A percentile compares a stretch with the other conserved stretches of the same genome.
These are phyloP conservation scores for Melanotaenia pygmaea DNA, from an alignment of 2,797 vertebrate species.

Conservation along the genomic window DNA sequence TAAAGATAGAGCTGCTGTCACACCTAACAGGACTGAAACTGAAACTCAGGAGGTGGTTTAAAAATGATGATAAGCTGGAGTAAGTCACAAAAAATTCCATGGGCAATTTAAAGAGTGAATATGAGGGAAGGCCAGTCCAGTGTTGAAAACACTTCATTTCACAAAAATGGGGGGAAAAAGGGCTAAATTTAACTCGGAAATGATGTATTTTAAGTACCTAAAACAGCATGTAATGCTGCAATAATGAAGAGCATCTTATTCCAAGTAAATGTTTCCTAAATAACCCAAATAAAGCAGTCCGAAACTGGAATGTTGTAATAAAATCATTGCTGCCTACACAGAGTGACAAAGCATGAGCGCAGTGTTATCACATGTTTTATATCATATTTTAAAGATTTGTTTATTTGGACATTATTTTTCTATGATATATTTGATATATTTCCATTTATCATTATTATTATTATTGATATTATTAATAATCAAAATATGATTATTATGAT, in stretches of 20 bases:
- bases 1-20: neutral
- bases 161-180: slow-evolving; percentile 13
- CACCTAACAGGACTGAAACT: slow-evolving; percentile 2
- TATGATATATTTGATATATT: too few relatives aligned
- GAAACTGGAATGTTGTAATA: slow-evolving; percentile 22
- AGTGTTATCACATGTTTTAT: slow-evolving; percentile 5
- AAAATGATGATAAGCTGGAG: neutral
- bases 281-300: slow-evolving; percentile 37
- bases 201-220: slow-evolving; percentile 32
- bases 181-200: neutral
- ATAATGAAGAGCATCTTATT: slow-evolving; percentile 21
- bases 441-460: too few relatives aligned
- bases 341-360: slow-evolving; percentile 27
- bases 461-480: too few relatives aligned
- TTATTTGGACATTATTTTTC: neutral
- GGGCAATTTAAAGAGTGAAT: slow-evolving; percentile 3
- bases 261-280: slow-evolving; percentile 37
- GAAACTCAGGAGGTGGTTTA: slow-evolving; percentile 2
- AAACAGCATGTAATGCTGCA: slow-evolving; percentile 34
- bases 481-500: too few relatives aligned
- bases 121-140: neutral
- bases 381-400: too few relatives aligned
- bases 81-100: slow-evolving; percentile 8
- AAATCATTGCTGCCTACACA: slow-evolving; percentile 11
- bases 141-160: slow-evolving; percentile 30